Evolutionary conservation across 2,797 vertebrate genomes (phyloP), one percentile per base, ranked within the genome.

Genomic region (Alauda arvensis): DNA sequence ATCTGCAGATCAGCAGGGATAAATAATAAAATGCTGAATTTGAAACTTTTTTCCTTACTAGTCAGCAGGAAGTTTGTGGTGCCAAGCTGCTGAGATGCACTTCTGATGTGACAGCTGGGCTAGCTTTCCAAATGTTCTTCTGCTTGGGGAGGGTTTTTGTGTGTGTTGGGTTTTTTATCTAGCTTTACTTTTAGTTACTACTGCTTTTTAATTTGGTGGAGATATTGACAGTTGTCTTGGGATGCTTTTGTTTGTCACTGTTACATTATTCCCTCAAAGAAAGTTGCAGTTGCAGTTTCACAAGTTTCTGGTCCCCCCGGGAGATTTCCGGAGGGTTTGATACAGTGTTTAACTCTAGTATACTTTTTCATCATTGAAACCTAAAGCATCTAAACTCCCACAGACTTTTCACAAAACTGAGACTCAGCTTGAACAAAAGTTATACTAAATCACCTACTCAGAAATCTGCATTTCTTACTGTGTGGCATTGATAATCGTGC

Each of bases 1-100:
- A 86, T 85, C 75, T 91, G 68, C 75, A 43, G 42, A 79, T 94
- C 81, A 82, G 49, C 61, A 63, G 42, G 88, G 53, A 70, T 72
- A 90, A 77, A 67, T 81, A 82, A 70, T 70, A 66, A 89, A 83
- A 68, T 76, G 78, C 90, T 92, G 77, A 89, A 69, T 77, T 79
- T 45, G 49, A 78, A 82, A 72, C 63, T 52, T 40, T 84, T 88
- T 92, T 89, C 10, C 45, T 88, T 88, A 26, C n/a, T 62, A 66
- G 80, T 83, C 75, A 87, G 67, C 81, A 76, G 78, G 75, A 92
- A 78, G 77, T 63, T 92, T 76, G 65, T 49, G 80, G 83, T 92
- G 56, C 69, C 75, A 60, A 67, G 76, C n/a, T 92, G 83, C 59
- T 74, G 77, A 89, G 77, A 65, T 74, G 49, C n/a, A 63, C 56